These are phyloP conservation scores for Helicoverpa assulta DNA, from an alignment of 2,888 invertebrate genomes.

Conservation along the genomic window DNA sequence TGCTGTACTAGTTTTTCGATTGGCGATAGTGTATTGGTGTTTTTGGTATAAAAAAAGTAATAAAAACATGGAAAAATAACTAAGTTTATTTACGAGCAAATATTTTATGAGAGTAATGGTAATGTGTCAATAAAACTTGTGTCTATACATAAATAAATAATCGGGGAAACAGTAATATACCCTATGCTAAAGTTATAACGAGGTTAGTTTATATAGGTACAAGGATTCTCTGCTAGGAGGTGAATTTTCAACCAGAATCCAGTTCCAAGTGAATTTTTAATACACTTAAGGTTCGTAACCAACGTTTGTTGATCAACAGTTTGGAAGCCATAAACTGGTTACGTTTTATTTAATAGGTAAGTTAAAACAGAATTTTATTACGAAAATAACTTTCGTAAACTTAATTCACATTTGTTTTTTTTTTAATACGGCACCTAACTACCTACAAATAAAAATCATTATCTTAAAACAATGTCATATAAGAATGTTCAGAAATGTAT, in stretches of 20 bases:
- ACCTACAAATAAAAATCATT: too few relatives aligned
- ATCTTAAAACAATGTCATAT: too few relatives aligned
- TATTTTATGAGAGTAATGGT: slow-evolving; percentile 32
- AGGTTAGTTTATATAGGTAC: background rate
- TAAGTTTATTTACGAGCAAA: slow-evolving; percentile 51
- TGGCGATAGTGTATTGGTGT: slow-evolving; percentile 4
- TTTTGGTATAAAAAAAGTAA: slow-evolving; percentile 31
- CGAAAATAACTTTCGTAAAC: too few relatives aligned
- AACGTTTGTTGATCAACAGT: background rate
- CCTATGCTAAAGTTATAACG: slow-evolving; percentile 21
- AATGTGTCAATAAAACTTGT: slow-evolving; percentile 42
- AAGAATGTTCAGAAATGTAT: too few relatives aligned
- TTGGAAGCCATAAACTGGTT: background rate
- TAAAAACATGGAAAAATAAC: slow-evolving; percentile 44
- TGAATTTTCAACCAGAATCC: background rate
- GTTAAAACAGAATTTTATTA: too few relatives aligned
- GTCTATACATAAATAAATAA: slow-evolving; percentile 33
- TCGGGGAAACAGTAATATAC: slow-evolving; percentile 12
- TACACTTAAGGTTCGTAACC: background rate
- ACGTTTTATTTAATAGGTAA: background rate
- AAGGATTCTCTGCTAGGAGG: background rate
- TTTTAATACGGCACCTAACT: too few relatives aligned
- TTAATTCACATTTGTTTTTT: too few relatives aligned
- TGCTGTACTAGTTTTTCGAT: background rate
- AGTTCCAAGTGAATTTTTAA: background rate